Evolutionary conservation across 1,140 invertebrate species (phyloP).

Genomic region (Macrotrachela quadricornifera): DNA sequence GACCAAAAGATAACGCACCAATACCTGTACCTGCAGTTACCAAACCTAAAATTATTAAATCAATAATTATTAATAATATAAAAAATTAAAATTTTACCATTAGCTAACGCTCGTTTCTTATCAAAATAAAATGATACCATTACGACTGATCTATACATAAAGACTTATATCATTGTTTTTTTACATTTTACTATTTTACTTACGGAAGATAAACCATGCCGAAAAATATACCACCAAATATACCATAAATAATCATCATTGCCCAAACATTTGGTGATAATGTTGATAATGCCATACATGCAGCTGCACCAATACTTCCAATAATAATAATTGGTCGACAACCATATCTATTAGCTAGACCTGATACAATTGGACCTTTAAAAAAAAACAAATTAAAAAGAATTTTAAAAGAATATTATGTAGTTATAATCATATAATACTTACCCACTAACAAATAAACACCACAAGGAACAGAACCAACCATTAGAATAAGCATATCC

Average conservation of each 20-base stretch:
- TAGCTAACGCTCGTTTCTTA: slow-evolving; percentile 64
- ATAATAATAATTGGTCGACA: slow-evolving; percentile 64
- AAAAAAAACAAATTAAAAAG: no score
- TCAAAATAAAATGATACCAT: slow-evolving; percentile 79
- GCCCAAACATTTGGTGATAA: slow-evolving; percentile 51
- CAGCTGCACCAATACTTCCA: slow-evolving; percentile 50
- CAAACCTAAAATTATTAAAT: no score
- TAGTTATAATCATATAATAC: no score
- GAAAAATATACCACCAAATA: slow-evolving; percentile 41
- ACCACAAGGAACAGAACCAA: no score
- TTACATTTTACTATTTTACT: no score
- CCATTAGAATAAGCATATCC: no score
- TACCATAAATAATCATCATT: slow-evolving; percentile 55
- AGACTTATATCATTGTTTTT: no score
- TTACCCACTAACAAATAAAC: no score
- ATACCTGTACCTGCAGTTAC: slow-evolving; percentile 20
- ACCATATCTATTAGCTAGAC: slow-evolving; percentile 57
- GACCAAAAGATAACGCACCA: slow-evolving; percentile 23
- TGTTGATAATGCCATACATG: slow-evolving; percentile 53
- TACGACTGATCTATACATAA: slow-evolving; percentile 42
- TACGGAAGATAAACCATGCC: slow-evolving; percentile 2
- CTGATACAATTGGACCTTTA: slow-evolving; percentile 80
- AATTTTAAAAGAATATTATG: no score
- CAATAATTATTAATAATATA: no score
- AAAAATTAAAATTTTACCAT: slow-evolving; percentile 49